Percentiles rank a stretch among this genome's conserved stretches.
phyloP scores from a whole-genome alignment of 2,113 vertebrate species.

The Turdus rufiventris region DNA sequence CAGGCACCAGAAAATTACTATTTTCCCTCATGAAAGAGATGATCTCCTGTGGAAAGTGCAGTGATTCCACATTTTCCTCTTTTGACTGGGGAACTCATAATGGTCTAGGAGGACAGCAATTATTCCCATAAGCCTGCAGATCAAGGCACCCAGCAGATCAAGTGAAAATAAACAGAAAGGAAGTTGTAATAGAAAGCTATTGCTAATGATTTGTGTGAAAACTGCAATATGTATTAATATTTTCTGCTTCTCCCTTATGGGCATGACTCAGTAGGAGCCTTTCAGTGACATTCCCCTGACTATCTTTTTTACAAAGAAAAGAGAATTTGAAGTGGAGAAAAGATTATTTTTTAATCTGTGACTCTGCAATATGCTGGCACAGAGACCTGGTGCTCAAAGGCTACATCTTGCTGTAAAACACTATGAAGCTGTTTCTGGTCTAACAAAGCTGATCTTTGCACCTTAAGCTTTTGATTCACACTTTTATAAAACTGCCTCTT shows the following conservation, averaged over 20 bases:
- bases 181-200: slow-evolving; percentile 35
- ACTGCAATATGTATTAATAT: slow-evolving; percentile 22
- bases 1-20: slow-evolving; percentile 7
- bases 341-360: slow-evolving; percentile 45
- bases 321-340: slow-evolving; percentile 36
- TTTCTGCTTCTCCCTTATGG: neutral
- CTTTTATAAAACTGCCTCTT: slow-evolving; percentile 40
- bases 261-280: neutral
- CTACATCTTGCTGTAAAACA: slow-evolving; percentile 23
- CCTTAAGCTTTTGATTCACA: slow-evolving; percentile 37
- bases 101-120: slow-evolving; percentile 49
- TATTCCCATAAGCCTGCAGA: slow-evolving; percentile 29
- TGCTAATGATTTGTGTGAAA: slow-evolving; percentile 38
- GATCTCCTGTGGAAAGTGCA: neutral
- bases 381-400: slow-evolving; percentile 20
- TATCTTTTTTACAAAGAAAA: slow-evolving; percentile 15
- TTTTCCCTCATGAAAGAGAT: neutral
- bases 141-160: slow-evolving; percentile 25
- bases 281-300: neutral
- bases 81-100: slow-evolving; percentile 27
- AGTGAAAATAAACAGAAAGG: slow-evolving; percentile 57
- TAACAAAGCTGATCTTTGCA: slow-evolving; percentile 34
- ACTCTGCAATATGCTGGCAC: neutral
- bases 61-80: slow-evolving; percentile 5
- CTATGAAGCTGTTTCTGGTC: slow-evolving; percentile 7